These are phyloP conservation scores for rabbit (Oryctolagus cuniculus) DNA, from an alignment of 2,113 vertebrate genomes.

Conservation along the genomic window mOryCun1.1 NC_091432.1:144510501-144511000, in stretches of 20 bases:
- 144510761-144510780: background rate
- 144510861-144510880: background rate
- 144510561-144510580: background rate
- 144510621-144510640: background rate
- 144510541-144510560: background rate
- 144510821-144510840: background rate
- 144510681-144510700: background rate
- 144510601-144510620: background rate
- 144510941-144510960: background rate
- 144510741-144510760: background rate
- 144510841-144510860: background rate
- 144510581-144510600: background rate
- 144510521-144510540: background rate
- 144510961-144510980: background rate
- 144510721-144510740: background rate
- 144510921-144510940: background rate
- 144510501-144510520: too few relatives aligned
- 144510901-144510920: background rate
- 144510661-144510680: background rate
- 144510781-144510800: conserved; percentile 1
- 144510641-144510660: background rate
- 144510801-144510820: background rate
- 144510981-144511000: background rate
- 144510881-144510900: background rate
- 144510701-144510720: background rate